phyloP scores from a whole-genome alignment of 1,140 invertebrate species.

The Vanessa atalanta region DNA sequence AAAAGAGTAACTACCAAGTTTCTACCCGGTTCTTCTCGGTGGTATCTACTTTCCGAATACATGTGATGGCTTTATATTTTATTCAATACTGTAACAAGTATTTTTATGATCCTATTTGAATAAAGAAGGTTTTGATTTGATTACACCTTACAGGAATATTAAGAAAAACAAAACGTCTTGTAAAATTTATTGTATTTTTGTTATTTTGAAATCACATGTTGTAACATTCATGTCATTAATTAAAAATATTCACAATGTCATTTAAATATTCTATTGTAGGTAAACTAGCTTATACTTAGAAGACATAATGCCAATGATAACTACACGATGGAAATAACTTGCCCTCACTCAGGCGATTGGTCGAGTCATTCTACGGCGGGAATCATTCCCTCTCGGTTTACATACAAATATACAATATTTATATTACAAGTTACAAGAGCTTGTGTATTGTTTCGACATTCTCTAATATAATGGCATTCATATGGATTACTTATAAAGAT shows the following conservation, averaged over 20 bases:
- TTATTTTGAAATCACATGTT: constrained; percentile 82
- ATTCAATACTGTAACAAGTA: too few species aligned
- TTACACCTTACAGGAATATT: neutral
- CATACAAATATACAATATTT: constrained; percentile 79
- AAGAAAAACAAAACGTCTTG: constrained; percentile 58
- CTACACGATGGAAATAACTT: constrained; percentile 64
- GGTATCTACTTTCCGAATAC: too few species aligned
- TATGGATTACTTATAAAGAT: constrained; percentile 74
- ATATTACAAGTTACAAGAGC: constrained; percentile 72
- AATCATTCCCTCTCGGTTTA: constrained; percentile 67
- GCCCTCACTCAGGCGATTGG: constrained; percentile 72
- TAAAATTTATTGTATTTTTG: constrained; percentile 82
- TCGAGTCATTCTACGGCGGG: constrained; percentile 72
- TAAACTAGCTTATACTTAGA: constrained; percentile 77
- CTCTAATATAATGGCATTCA: constrained; percentile 78
- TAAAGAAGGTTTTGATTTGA: too few species aligned
- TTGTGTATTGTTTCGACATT: constrained; percentile 68
- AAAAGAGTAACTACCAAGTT: too few species aligned
- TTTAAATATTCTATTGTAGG: constrained; percentile 78
- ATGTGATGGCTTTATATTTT: too few species aligned
- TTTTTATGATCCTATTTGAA: too few species aligned
- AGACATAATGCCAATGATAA: constrained; percentile 80
- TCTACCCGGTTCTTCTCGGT: too few species aligned
- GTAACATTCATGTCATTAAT: constrained; percentile 81
- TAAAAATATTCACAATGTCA: constrained; percentile 82